phyloP scores from a whole-genome alignment of 2,797 vertebrate species.

The Loriculus beryllinus region DNA sequence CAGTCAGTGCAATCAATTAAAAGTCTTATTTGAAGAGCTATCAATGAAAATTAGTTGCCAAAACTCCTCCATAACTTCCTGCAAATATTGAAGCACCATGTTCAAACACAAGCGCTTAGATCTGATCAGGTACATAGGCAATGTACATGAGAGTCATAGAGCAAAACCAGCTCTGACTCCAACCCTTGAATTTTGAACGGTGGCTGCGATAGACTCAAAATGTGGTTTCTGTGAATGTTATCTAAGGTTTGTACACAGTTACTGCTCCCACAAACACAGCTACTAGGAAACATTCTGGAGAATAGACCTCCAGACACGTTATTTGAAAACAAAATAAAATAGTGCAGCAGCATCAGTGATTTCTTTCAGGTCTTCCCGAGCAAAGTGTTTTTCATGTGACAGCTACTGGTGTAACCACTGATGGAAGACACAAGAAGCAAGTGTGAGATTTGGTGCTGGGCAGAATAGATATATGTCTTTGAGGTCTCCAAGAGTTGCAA shows the following conservation, averaged over 20 bases:
- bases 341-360: not conserved
- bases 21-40: not conserved
- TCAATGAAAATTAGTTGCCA: not conserved
- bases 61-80: not conserved
- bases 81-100: not conserved
- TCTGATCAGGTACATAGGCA: not conserved
- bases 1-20: not conserved
- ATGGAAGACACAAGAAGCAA: not conserved
- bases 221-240: not conserved
- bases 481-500: not conserved
- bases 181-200: not conserved
- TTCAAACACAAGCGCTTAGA: not conserved
- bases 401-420: not conserved
- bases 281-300: not conserved
- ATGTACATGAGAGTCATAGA: not conserved
- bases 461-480: not conserved
- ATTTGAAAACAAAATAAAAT: not conserved
- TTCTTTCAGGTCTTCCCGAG: not conserved
- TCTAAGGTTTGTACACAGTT: not conserved
- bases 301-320: not conserved
- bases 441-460: not conserved
- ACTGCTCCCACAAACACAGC: not conserved
- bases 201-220: not conserved
- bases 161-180: not conserved
- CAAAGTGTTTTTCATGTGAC: not conserved